Conservation (phyloP, 2,113 vertebrate species). For the Leucosticte australis region DNA sequence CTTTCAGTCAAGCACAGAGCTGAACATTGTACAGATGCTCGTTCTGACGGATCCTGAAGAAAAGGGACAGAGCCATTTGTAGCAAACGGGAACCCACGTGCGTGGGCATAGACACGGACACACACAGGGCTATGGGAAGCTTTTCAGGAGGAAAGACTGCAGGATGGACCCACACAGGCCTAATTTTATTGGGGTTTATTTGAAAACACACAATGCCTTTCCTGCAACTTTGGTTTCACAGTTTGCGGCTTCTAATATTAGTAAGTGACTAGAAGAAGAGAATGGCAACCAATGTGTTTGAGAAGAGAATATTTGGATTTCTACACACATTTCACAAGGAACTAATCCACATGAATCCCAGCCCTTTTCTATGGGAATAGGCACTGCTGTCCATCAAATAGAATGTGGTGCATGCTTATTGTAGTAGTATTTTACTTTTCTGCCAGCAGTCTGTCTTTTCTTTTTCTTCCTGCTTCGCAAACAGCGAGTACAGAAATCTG, state of each 20-base stretch:
- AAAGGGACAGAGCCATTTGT: not conserved
- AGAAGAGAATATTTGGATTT: not conserved
- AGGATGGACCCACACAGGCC: not conserved
- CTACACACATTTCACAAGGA: not conserved
- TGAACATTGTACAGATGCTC: conserved; percentile 28
- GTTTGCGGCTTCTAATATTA: not conserved
- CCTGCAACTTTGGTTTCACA: conserved; percentile 10
- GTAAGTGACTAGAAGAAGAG: conserved; percentile 16
- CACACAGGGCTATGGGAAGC: not conserved
- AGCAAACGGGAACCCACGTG: not conserved
- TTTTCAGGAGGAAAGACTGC: not conserved
- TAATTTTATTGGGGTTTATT: not conserved
- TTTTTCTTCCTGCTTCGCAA: conserved; percentile 11
- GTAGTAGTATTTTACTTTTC: not conserved
- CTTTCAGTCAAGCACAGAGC: conserved; percentile 22
- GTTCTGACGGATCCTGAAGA: conserved; percentile 11
- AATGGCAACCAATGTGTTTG: not conserved
- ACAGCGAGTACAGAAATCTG: not conserved
- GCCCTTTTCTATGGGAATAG: not conserved
- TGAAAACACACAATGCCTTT: not conserved
- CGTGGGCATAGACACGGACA: not conserved
- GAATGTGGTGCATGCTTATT: not conserved
- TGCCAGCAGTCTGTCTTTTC: conserved; percentile 30
- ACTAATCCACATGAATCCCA: not conserved
- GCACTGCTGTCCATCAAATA: conserved; percentile 3